Conservation (phyloP, 2,888 invertebrate species). For the Standfussiana lucernea region DNA sequence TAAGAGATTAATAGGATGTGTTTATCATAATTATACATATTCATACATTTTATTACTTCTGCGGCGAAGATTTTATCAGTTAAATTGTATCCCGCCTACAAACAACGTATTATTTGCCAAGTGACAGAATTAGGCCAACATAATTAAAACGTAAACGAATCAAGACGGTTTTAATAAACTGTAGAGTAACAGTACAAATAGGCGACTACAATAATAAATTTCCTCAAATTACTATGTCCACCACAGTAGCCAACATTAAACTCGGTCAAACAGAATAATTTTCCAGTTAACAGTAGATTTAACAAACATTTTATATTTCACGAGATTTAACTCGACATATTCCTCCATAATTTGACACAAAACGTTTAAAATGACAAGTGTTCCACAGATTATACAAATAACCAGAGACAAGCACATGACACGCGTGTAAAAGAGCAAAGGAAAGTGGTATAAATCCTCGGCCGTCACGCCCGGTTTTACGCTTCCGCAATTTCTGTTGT, state of each 20-base stretch:
- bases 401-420: slow-evolving; percentile 48
- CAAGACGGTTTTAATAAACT: slow-evolving; percentile 22
- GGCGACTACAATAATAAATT: slow-evolving; percentile 32
- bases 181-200: not conserved
- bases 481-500: slow-evolving; percentile 64
- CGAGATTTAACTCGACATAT: slow-evolving; percentile 9
- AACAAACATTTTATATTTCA: slow-evolving; percentile 13
- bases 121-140: slow-evolving; percentile 41
- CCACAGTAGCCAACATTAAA: slow-evolving; percentile 11
- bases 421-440: slow-evolving; percentile 59
- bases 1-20: slow-evolving; percentile 27
- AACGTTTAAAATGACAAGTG: slow-evolving; percentile 25
- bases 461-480: slow-evolving; percentile 60
- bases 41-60: slow-evolving; percentile 25
- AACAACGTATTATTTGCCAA: slow-evolving; percentile 23
- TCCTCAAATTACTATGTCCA: slow-evolving; percentile 17
- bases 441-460: slow-evolving; percentile 68
- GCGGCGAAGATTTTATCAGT: slow-evolving; percentile 37
- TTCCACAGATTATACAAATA: slow-evolving; percentile 46
- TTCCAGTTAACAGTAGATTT: slow-evolving; percentile 13
- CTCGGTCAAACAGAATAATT: slow-evolving; percentile 25
- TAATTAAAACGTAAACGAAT: slow-evolving; percentile 25
- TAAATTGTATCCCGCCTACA: slow-evolving; percentile 43
- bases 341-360: slow-evolving; percentile 22
- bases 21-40: slow-evolving; percentile 25